Evolutionary conservation across 30 jellyfish, hydroid and myxozoan genomes (phyloP), one percentile per base, ranked within the genome.

Genomic region (Pseudorhiza aurosa): DNA sequence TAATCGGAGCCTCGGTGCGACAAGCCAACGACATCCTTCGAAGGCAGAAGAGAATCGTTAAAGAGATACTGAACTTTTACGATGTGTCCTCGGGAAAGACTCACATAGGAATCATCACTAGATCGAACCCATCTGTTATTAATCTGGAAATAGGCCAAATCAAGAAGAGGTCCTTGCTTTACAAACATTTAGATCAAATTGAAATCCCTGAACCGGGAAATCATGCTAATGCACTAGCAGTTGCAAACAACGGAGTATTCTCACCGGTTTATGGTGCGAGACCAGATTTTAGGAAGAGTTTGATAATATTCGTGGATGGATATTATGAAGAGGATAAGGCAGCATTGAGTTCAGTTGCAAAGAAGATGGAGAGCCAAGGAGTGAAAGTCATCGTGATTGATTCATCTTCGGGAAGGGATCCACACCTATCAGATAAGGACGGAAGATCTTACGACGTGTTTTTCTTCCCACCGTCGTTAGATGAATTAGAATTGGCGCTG

Each of bases 381-480:
- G 74, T 89, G 35, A 62, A 57, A 29, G 56, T 67, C 53, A 74
- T 89, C 36, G 80, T 75, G 14, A 75, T 89, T 58, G 95, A 77
- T 43, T 69, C 81, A 12, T 76, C 96, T 2, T 56, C 85, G 9
- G 60, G 74, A 15, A 49, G 32, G 1, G 92, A 68, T 58, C 46
- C 60, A 4, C 18, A 31, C 25, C 33, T 3, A 18, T 21, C 37
- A 25, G 8, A 35, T 24, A 79, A 47, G 15, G 30, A 50, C 0
- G 42, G 71, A 17, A 87, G 85, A 18, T 50, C 37, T 29, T 46
- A 69, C 32, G 83, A 88, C 50, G 89, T 79, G 46, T 78, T 68
- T 75, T 88, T 79, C 83, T 88, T 88, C 89, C 97, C 97, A 25
- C 93, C 89, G 22, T 59, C 30, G 8, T 53, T 88, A 19, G 87